Percentiles rank a stretch among this genome's conserved stretches.
phyloP scores from a whole-genome alignment of 2,113 vertebrate genomes.

The Oreotrochilus melanogaster region DNA sequence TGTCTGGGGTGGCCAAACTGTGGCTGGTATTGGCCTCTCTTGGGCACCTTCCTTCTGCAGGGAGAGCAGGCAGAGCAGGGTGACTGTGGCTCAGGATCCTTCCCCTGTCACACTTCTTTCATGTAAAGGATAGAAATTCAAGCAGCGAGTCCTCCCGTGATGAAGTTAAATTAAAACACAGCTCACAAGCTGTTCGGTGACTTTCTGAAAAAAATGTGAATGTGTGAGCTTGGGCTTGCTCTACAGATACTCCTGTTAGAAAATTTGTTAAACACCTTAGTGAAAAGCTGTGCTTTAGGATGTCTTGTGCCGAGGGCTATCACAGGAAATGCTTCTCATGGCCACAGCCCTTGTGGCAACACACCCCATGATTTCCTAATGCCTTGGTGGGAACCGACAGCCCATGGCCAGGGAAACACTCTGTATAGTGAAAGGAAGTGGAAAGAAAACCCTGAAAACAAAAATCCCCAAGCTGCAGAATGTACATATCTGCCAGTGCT shows the following conservation, averaged over 20 bases:
- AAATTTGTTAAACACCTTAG: background rate
- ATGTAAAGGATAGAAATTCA: background rate
- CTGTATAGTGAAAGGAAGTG: conserved; percentile 38
- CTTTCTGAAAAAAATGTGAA: background rate
- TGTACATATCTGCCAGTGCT: background rate
- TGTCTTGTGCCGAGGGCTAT: background rate
- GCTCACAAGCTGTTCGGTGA: background rate
- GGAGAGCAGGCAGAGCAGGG: too few relatives aligned
- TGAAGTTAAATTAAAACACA: background rate
- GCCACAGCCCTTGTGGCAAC: background rate
- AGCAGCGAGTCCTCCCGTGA: background rate
- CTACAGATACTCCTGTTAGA: background rate
- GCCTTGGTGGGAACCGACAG: background rate
- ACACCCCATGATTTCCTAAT: background rate
- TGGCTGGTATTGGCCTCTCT: accelerated
- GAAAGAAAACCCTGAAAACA: background rate
- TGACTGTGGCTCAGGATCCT: background rate
- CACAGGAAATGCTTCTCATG: background rate
- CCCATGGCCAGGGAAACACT: background rate
- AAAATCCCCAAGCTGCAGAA: background rate
- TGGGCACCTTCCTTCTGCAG: background rate
- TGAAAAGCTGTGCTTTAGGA: background rate
- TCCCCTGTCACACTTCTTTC: background rate
- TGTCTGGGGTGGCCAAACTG: accelerated
- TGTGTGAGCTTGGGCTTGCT: background rate